Evolutionary conservation across 2,888 invertebrate species (phyloP).

Genomic region (Epistrophe grossulariae): DNA sequence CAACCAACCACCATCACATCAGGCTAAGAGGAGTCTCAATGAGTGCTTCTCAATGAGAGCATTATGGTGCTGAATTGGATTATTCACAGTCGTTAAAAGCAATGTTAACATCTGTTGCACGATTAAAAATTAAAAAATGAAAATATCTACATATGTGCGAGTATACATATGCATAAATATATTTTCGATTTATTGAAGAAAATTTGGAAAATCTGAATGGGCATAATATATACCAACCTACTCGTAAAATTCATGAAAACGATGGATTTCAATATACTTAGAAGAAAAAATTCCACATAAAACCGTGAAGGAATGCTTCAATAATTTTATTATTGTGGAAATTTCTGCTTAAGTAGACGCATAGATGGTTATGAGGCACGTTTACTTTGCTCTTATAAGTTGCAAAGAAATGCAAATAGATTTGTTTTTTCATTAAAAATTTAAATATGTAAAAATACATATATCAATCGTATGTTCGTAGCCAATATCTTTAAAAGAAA

Average conservation of each 20-base stretch:
- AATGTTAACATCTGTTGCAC: slow-evolving; percentile 67
- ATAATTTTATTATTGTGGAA: slow-evolving; percentile 7
- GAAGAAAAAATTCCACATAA: neutral
- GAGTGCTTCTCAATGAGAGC: slow-evolving; percentile 65
- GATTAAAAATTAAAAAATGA: slow-evolving; percentile 27
- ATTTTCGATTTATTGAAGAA: slow-evolving; percentile 32
- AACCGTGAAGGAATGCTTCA: slow-evolving; percentile 28
- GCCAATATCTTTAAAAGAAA: neutral
- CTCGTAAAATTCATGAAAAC: neutral
- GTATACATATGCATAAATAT: neutral
- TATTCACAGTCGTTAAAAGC: slow-evolving; percentile 62
- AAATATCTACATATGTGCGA: neutral
- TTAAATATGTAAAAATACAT: neutral
- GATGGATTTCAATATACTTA: slow-evolving; percentile 31
- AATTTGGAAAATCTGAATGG: slow-evolving; percentile 21
- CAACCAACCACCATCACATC: neutral
- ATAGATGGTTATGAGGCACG: slow-evolving; percentile 14
- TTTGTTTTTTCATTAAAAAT: neutral
- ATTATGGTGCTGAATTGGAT: slow-evolving; percentile 68
- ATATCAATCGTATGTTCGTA: neutral
- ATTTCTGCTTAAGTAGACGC: slow-evolving; percentile 19
- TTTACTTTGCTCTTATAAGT: neutral
- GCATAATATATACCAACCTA: too few relatives aligned
- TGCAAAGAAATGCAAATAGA: slow-evolving; percentile 1
- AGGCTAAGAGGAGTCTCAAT: slow-evolving; percentile 34